These are phyloP conservation scores for Chaitophorus viminalis DNA, from an alignment of 2,888 invertebrate species.

Conservation along the genomic window DNA sequence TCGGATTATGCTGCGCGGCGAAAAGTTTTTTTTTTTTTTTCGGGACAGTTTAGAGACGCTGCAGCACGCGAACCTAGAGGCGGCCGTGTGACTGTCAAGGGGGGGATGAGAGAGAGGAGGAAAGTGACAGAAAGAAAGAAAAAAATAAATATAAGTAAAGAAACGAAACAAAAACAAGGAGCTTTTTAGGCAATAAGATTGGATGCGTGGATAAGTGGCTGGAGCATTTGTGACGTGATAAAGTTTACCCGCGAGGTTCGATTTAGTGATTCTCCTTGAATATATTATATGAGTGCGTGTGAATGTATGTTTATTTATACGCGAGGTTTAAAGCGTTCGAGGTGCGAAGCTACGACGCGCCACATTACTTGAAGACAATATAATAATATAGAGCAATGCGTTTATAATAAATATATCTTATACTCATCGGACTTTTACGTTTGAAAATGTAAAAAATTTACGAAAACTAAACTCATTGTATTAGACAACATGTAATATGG, in stretches of 20 bases:
- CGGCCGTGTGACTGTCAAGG: not conserved
- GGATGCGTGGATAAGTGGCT: conserved; percentile 43
- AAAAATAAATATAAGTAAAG: conserved; percentile 24
- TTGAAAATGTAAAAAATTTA: too few species aligned
- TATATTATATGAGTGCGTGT: conserved; percentile 24
- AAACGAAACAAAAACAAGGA: conserved; percentile 45
- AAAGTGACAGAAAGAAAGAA: not conserved
- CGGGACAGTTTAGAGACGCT: conserved; percentile 48
- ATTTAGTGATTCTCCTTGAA: conserved; percentile 49
- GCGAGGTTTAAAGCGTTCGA: not conserved
- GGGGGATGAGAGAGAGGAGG: too few species aligned
- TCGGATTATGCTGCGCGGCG: conserved; percentile 56
- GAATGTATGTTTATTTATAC: not conserved
- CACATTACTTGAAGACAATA: too few species aligned
- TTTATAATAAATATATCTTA: too few species aligned
- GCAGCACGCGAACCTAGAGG: not conserved
- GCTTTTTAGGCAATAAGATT: conserved; percentile 55
- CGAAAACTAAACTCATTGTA: too few species aligned
- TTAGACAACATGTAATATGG: too few species aligned
- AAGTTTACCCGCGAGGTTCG: conserved; percentile 51
- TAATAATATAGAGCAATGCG: too few species aligned
- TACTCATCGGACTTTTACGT: too few species aligned
- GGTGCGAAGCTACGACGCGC: too few species aligned
- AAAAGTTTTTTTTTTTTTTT: conserved; percentile 52
- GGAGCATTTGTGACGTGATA: conserved; percentile 55